phyloP scores from a whole-genome alignment of 2,888 invertebrate genomes.

The Agonopterix subpropinquella region DNA sequence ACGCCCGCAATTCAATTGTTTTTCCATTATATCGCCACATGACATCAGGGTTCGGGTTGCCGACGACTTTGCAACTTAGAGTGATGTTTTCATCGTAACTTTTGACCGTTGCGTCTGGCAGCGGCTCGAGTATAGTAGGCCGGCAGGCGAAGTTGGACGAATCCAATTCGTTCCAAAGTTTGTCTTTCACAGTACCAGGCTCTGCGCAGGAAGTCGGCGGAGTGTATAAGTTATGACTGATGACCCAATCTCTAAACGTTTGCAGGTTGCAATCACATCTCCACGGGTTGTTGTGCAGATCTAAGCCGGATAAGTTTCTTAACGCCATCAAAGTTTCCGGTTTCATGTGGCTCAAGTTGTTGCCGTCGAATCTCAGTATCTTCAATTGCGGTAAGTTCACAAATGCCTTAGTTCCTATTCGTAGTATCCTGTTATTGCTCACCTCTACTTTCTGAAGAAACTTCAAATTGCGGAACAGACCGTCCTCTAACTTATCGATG shows the following conservation, averaged over 20 bases:
- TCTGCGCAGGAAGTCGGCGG: conserved; percentile 84
- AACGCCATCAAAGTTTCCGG: conserved; percentile 81
- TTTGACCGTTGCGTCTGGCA: conserved; percentile 76
- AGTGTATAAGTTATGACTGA: conserved; percentile 84
- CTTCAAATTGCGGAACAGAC: conserved; percentile 83
- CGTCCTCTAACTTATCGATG: conserved; percentile 82
- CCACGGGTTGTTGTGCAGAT: conserved; percentile 90
- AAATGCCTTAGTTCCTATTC: conserved; percentile 83
- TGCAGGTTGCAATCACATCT: conserved; percentile 91
- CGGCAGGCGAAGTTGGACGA: conserved; percentile 88
- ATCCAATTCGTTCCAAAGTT: conserved; percentile 84
- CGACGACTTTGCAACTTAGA: conserved; percentile 84
- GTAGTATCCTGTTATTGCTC: conserved; percentile 83
- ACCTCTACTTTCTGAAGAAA: conserved; percentile 86
- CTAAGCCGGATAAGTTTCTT: conserved; percentile 82
- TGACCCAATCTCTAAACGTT: conserved; percentile 85
- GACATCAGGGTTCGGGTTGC: conserved; percentile 85
- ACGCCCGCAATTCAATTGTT: conserved; percentile 70
- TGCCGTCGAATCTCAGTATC: conserved; percentile 84
- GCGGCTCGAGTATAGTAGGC: conserved; percentile 83
- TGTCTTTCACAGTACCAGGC: conserved; percentile 79
- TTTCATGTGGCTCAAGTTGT: conserved; percentile 82
- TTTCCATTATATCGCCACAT: conserved; percentile 83
- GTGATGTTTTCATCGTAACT: conserved; percentile 83
- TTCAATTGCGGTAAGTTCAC: conserved; percentile 80